A percentile compares a stretch with the other conserved stretches of the same genome.
These are phyloP conservation scores for Coelinius sp. DNA, from an alignment of 2,888 invertebrate genomes.

Conservation along the genomic window DNA sequence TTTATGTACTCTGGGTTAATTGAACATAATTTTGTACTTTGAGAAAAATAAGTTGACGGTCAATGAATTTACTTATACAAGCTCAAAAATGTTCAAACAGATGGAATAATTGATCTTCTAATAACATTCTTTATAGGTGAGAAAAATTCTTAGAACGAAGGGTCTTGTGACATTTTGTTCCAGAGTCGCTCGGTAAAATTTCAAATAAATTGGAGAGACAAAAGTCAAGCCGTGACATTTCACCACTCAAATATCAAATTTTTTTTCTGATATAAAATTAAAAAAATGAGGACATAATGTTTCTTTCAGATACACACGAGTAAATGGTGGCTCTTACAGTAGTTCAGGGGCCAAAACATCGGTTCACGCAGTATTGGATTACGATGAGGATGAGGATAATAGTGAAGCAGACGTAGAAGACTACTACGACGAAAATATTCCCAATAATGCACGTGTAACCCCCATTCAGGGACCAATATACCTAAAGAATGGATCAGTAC, in stretches of 20 bases:
- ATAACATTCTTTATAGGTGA: no score
- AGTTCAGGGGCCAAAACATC: constrained; percentile 73
- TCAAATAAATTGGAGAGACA: no score
- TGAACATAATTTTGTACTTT: constrained; percentile 1
- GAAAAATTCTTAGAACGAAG: no score
- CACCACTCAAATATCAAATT: no score
- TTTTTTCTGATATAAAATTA: no score
- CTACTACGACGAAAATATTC: constrained; percentile 67
- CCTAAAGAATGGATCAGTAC: constrained; percentile 87
- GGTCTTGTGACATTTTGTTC: no score
- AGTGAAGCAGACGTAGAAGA: constrained; percentile 77
- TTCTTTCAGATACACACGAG: constrained; percentile 63
- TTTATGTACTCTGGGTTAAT: constrained; percentile 22
- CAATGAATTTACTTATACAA: not conserved
- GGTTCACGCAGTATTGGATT: constrained; percentile 82
- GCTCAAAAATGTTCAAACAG: no score
- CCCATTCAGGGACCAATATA: constrained; percentile 92
- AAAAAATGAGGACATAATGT: not conserved
- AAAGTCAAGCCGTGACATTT: no score
- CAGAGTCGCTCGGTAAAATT: no score
- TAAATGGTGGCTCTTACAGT: constrained; percentile 60
- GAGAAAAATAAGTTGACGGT: not conserved
- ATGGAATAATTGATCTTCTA: no score
- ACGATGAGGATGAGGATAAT: constrained; percentile 71
- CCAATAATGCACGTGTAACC: constrained; percentile 78